Conservation (phyloP, 2,797 vertebrate genomes). For the Propithecus perrieri region DNA sequence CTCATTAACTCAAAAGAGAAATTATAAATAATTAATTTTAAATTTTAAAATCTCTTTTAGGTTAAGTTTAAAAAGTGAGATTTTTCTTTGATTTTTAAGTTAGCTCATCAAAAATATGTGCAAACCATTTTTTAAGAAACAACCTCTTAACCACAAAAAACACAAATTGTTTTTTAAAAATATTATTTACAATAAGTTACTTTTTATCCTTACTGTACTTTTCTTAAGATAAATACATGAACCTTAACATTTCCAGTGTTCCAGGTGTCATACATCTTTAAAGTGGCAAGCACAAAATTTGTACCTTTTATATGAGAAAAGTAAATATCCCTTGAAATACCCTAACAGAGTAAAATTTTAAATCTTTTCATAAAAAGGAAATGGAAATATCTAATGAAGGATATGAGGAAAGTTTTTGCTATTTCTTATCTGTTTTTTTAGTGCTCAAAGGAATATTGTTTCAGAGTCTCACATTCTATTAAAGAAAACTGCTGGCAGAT, state of each 20-base stretch:
- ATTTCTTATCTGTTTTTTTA: not conserved
- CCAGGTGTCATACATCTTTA: not conserved
- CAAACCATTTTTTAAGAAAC: not conserved
- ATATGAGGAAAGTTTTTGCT: not conserved
- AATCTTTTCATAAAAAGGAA: not conserved
- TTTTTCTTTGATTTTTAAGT: not conserved
- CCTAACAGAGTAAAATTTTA: not conserved
- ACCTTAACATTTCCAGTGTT: not conserved
- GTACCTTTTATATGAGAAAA: not conserved
- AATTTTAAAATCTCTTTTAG: not conserved
- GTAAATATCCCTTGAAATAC: not conserved
- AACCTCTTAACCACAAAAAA: not conserved
- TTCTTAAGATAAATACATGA: conserved; percentile 10
- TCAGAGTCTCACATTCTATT: conserved; percentile 32
- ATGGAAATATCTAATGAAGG: not conserved
- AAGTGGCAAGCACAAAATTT: conserved; percentile 12
- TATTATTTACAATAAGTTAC: not conserved
- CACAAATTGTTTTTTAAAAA: not conserved
- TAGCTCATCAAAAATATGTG: not conserved
- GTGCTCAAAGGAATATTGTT: not conserved
- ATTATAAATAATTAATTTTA: conserved; percentile 12
- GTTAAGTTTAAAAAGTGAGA: not conserved
- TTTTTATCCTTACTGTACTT: not conserved
- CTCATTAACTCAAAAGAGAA: not conserved
- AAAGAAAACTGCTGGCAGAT: not conserved